These are phyloP conservation scores for Zaprionus lachaisei DNA, from an alignment of 1,140 invertebrate species.

Conservation along the genomic window DNA sequence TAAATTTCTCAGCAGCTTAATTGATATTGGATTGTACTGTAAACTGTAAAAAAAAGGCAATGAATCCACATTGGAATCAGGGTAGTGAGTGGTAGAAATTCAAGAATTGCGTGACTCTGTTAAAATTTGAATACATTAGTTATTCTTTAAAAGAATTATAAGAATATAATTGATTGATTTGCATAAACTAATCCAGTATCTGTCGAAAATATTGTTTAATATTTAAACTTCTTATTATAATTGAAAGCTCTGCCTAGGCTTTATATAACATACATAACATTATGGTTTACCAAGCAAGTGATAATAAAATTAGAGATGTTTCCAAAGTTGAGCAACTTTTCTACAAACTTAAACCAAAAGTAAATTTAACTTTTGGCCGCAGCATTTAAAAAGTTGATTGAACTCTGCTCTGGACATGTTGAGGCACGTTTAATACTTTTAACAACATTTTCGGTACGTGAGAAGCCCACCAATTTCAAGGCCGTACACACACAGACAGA, in stretches of 20 bases:
- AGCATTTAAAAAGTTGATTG: conserved; percentile 15
- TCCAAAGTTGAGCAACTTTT: not conserved
- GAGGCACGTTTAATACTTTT: conserved; percentile 17
- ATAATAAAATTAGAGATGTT: not conserved
- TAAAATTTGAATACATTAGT: not conserved
- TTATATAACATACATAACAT: too few relatives aligned
- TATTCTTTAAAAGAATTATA: not conserved
- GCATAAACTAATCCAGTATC: too few relatives aligned
- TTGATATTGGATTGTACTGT: conserved; percentile 36
- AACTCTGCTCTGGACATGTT: conserved; percentile 5
- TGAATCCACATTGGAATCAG: not conserved
- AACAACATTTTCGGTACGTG: conserved; percentile 12
- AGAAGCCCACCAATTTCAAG: conserved; percentile 8
- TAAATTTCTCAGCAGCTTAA: conserved; percentile 64
- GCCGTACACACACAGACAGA: not conserved
- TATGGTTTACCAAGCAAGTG: not conserved
- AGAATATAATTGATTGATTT: too few relatives aligned
- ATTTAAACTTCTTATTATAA: too few relatives aligned
- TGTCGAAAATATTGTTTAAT: too few relatives aligned
- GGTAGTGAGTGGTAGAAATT: not conserved
- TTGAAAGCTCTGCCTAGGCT: too few relatives aligned
- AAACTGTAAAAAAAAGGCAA: not conserved
- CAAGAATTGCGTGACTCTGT: not conserved
- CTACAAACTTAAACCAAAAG: not conserved
- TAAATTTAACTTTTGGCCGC: conserved; percentile 10